Evolutionary conservation across 2,888 invertebrate genomes (phyloP).

Genomic region (Hyalella azteca): DNA sequence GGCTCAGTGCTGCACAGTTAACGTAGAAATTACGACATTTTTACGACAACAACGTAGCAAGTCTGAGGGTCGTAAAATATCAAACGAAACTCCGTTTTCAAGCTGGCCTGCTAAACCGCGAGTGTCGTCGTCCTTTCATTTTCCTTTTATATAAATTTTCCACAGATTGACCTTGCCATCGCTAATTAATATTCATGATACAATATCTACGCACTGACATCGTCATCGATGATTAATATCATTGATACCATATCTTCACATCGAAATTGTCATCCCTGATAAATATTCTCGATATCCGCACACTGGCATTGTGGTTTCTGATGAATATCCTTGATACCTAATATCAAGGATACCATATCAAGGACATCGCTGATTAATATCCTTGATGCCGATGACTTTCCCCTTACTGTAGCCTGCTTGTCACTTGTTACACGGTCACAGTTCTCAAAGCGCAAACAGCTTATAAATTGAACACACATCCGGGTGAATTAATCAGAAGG

Average conservation of each 20-base stretch:
- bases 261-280: too few relatives aligned
- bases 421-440: conserved; percentile 35
- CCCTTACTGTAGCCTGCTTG: conserved; percentile 4
- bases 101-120: conserved; percentile 5
- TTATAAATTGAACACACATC: too few relatives aligned
- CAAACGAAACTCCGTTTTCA: neutral
- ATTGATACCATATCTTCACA: too few relatives aligned
- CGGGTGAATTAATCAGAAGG: too few relatives aligned
- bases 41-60: conserved; percentile 25
- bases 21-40: conserved; percentile 15
- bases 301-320: too few relatives aligned
- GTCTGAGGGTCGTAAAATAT: conserved; percentile 12
- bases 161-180: conserved; percentile 16
- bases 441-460: too few relatives aligned
- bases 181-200: conserved; percentile 8
- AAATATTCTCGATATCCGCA: too few relatives aligned
- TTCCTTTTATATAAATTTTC: conserved; percentile 18
- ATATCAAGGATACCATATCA: too few relatives aligned
- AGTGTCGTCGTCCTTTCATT: conserved; percentile 14
- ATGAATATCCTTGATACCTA: too few relatives aligned
- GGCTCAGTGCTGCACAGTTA: neutral
- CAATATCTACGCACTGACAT: too few relatives aligned
- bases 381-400: conserved; percentile 5
- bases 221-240: too few relatives aligned
- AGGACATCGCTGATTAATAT: conserved; percentile 32